A percentile compares a stretch with the other conserved stretches of the same genome.
These are phyloP conservation scores for Indri indri DNA, from an alignment of 2,113 vertebrate species.

Conservation along the genomic window DNA sequence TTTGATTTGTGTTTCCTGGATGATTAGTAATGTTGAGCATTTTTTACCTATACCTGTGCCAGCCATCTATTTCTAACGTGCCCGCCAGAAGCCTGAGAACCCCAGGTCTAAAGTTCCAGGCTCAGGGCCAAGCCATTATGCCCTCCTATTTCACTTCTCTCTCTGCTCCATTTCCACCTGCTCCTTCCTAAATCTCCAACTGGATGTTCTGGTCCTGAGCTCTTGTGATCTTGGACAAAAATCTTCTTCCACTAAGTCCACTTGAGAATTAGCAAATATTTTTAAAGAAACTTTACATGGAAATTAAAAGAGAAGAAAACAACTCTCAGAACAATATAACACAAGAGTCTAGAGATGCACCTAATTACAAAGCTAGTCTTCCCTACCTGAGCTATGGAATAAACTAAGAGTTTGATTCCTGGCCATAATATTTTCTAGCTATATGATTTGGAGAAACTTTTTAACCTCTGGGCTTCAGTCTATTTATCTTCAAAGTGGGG, in stretches of 20 bases:
- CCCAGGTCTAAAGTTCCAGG: neutral
- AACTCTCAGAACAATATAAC: neutral
- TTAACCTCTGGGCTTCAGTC: neutral
- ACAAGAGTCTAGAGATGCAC: neutral
- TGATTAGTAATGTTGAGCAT: neutral
- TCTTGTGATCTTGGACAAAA: neutral
- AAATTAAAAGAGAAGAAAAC: neutral
- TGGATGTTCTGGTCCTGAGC: neutral
- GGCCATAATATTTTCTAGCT: neutral
- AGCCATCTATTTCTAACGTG: neutral
- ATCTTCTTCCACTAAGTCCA: neutral
- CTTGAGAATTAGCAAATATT: neutral
- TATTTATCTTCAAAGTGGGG: neutral
- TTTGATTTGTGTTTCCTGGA: neutral
- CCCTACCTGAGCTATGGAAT: neutral
- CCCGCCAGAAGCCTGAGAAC: neutral
- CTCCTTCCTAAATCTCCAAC: neutral
- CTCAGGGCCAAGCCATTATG: neutral
- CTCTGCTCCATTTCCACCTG: neutral
- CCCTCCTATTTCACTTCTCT: neutral
- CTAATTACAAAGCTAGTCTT: neutral
- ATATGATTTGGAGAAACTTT: neutral
- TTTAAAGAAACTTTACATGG: neutral
- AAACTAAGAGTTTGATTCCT: neutral
- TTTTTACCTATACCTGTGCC: neutral